A percentile compares a stretch with the other conserved stretches of the same genome.
Conservation (phyloP, 2,113 vertebrate species). For the Cinclus cinclus region DNA sequence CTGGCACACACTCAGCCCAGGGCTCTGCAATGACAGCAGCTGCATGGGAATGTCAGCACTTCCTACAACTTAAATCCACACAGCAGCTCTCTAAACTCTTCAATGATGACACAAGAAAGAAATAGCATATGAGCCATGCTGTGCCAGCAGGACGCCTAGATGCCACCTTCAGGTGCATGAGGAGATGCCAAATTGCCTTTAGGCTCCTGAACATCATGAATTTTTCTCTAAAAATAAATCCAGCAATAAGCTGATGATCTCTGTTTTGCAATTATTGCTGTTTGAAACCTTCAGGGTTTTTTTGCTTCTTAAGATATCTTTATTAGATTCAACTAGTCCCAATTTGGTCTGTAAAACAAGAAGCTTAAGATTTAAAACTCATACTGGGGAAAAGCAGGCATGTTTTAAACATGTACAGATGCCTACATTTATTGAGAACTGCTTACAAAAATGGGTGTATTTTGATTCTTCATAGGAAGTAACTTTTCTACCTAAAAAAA, state of each 20-base stretch:
- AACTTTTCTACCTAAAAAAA: not conserved
- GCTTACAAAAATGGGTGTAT: not conserved
- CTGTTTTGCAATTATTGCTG: not conserved
- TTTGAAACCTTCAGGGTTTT: not conserved
- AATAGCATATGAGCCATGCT: slow-evolving; percentile 39
- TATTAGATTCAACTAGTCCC: not conserved
- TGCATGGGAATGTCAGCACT: slow-evolving; percentile 41
- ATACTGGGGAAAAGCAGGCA: not conserved
- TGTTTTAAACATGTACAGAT: not conserved
- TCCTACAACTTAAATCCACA: slow-evolving; percentile 58
- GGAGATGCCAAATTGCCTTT: slow-evolving; percentile 20
- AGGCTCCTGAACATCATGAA: not conserved
- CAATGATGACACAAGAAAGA: slow-evolving; percentile 33
- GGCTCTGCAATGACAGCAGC: slow-evolving; percentile 36
- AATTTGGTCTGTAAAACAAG: not conserved
- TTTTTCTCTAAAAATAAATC: slow-evolving; percentile 32
- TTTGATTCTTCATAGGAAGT: not conserved
- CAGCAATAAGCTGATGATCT: not conserved
- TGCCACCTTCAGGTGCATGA: slow-evolving; percentile 48
- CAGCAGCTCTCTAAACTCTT: slow-evolving; percentile 20
- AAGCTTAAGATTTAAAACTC: not conserved
- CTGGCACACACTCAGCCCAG: not conserved
- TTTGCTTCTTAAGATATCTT: not conserved
- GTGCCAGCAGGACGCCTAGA: slow-evolving; percentile 45
- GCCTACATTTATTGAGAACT: not conserved